These are phyloP conservation scores for Amphimallon solstitiale DNA, from an alignment of 2,888 invertebrate genomes.

Conservation along the genomic window DNA sequence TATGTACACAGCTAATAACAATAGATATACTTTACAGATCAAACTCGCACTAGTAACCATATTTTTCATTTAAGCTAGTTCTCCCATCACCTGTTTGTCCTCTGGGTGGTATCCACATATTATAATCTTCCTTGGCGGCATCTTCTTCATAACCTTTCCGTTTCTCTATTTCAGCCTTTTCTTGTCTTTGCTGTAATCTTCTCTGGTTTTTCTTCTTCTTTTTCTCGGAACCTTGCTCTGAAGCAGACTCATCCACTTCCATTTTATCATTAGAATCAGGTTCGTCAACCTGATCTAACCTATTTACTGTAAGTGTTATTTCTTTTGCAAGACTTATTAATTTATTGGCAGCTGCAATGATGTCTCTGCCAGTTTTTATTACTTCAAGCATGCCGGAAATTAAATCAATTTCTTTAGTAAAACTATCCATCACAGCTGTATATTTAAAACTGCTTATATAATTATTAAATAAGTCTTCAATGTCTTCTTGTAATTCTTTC, in stretches of 20 bases:
- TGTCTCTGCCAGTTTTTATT: slow-evolving; percentile 7
- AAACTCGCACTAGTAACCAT: slow-evolving; percentile 71
- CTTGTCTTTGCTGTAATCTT: slow-evolving; percentile 55
- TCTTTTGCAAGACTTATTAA: slow-evolving; percentile 29
- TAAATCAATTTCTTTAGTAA: slow-evolving; percentile 13
- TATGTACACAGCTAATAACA: slow-evolving; percentile 6
- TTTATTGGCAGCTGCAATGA: slow-evolving; percentile 36
- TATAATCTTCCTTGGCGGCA: slow-evolving; percentile 71
- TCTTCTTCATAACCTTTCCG: slow-evolving; percentile 62
- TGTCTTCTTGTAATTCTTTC: slow-evolving; percentile 27
- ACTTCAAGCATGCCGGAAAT: slow-evolving; percentile 4
- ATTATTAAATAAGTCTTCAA: slow-evolving; percentile 16
- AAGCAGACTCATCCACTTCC: slow-evolving; percentile 37
- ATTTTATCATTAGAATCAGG: slow-evolving; percentile 39
- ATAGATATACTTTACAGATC: neutral
- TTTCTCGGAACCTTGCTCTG: slow-evolving; percentile 44
- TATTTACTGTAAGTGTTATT: slow-evolving; percentile 24
- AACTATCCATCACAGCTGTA: slow-evolving; percentile 2
- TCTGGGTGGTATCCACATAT: slow-evolving; percentile 81
- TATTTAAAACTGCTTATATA: slow-evolving; percentile 11
- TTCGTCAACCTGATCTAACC: slow-evolving; percentile 36
- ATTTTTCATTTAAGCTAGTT: slow-evolving; percentile 80
- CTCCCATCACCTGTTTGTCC: slow-evolving; percentile 82
- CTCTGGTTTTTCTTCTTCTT: slow-evolving; percentile 55
- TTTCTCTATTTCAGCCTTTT: slow-evolving; percentile 52